phyloP scores from a whole-genome alignment of 2,797 vertebrate species.

The Sebastes baramenuke region DNA sequence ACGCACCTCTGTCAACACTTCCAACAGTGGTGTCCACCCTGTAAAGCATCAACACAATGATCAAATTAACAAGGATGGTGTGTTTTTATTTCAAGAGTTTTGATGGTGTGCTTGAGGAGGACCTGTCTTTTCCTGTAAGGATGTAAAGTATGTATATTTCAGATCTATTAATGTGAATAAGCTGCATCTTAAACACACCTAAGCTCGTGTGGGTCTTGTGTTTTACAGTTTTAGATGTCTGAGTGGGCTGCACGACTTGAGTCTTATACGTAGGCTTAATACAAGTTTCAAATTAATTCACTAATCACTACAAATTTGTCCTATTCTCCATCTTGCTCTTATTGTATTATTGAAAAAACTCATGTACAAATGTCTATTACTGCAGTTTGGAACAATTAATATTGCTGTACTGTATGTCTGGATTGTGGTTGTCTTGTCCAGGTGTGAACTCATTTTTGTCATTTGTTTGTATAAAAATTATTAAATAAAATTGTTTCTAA shows the following conservation, averaged over 20 bases:
- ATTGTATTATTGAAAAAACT: not conserved
- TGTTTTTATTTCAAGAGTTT: not conserved
- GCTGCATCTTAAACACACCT: not conserved
- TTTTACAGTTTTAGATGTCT: not conserved
- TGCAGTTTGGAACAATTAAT: not conserved
- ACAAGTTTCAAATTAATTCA: not conserved
- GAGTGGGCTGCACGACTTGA: not conserved
- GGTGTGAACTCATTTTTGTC: slow-evolving; percentile 6
- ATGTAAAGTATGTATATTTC: not conserved
- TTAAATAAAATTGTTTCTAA: slow-evolving; percentile 27
- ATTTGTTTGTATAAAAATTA: slow-evolving; percentile 11
- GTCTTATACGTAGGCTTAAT: not conserved
- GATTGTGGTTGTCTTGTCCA: slow-evolving; percentile 12
- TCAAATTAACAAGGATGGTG: not conserved
- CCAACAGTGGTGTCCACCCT: slow-evolving; percentile 44
- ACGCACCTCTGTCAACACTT: slow-evolving; percentile 45
- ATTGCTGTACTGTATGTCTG: not conserved
- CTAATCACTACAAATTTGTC: not conserved
- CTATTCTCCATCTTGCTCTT: not conserved
- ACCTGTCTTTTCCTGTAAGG: not conserved
- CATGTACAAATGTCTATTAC: not conserved
- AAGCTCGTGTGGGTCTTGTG: slow-evolving; percentile 5
- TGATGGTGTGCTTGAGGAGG: not conserved
- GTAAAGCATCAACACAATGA: slow-evolving; percentile 1
- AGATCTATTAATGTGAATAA: slow-evolving; percentile 1